Evolutionary conservation across 2,113 vertebrate species (phyloP).

Genomic region (Cheirogaleus medius): DNA sequence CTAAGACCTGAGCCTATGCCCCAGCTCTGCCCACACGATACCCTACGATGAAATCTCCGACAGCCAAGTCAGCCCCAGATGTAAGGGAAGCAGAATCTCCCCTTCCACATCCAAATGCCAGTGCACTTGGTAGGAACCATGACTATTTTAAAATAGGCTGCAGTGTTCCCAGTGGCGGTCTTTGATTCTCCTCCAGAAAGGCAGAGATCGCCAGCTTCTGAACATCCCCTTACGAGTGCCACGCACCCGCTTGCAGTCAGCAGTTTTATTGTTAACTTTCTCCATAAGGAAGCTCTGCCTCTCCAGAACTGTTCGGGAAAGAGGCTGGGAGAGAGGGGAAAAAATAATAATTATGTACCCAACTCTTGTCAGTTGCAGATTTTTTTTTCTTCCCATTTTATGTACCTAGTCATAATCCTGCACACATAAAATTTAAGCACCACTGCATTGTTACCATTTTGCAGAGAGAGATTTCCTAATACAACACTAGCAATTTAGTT

Average conservation of each 20-base stretch:
- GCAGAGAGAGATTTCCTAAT: conserved; percentile 73
- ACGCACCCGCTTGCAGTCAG: conserved; percentile 64
- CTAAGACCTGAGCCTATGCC: background rate
- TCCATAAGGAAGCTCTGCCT: conserved; percentile 74
- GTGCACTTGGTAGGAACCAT: background rate
- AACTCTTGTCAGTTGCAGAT: conserved; percentile 73
- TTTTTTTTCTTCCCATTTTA: conserved; percentile 77
- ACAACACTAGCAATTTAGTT: conserved; percentile 72
- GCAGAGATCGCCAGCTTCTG: background rate
- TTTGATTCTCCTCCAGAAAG: conserved; percentile 41
- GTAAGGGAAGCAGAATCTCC: background rate
- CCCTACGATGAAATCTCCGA: background rate
- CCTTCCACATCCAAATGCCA: background rate
- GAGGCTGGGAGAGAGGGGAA: conserved; percentile 23
- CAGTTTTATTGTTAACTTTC: conserved; percentile 78
- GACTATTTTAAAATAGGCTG: conserved; percentile 71
- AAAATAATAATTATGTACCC: conserved; percentile 77
- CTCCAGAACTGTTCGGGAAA: conserved; percentile 73
- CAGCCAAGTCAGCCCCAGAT: background rate
- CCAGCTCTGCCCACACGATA: background rate
- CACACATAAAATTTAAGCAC: conserved; percentile 82
- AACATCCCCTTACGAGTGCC: conserved; percentile 2
- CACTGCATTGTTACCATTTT: conserved; percentile 80
- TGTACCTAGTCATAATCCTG: conserved; percentile 81
- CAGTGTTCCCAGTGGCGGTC: background rate